A percentile compares a stretch with the other conserved stretches of the same genome.
Evolutionary conservation across 2,888 invertebrate species (phyloP).

Genomic region (Cephus nigrinus): DNA sequence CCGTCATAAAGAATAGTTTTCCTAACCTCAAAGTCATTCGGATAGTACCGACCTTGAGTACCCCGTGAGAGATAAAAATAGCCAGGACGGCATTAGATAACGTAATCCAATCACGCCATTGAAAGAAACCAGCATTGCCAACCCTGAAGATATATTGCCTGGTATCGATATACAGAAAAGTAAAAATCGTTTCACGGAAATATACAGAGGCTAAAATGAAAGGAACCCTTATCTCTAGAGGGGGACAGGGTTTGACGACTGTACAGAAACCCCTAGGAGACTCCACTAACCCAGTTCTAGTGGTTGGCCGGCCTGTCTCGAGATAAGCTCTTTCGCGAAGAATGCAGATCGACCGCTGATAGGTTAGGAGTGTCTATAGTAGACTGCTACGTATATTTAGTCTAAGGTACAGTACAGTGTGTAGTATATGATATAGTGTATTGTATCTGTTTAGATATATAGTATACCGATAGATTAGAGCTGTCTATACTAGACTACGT

Average conservation of each 20-base stretch:
- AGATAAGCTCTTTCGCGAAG: slow-evolving; percentile 37
- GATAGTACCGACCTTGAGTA: neutral
- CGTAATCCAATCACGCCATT: neutral
- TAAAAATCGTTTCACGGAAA: neutral
- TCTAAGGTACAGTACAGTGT: too few relatives aligned
- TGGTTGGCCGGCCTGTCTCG: slow-evolving; percentile 15
- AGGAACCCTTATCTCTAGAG: neutral
- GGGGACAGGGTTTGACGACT: too few relatives aligned
- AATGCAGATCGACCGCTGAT: slow-evolving; percentile 36
- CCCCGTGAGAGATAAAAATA: neutral
- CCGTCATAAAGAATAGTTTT: neutral
- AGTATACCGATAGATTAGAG: too few relatives aligned
- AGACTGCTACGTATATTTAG: neutral
- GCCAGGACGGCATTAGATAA: neutral
- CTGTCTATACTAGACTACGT: too few relatives aligned
- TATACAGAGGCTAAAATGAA: neutral
- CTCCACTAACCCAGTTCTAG: neutral
- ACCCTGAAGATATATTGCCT: neutral
- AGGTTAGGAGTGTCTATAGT: slow-evolving; percentile 3
- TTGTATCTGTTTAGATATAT: too few relatives aligned
- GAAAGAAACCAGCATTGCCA: neutral
- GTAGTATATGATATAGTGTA: too few relatives aligned
- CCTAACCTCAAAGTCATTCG: neutral
- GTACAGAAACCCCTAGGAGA: neutral
- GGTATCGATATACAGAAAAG: neutral